A percentile compares a stretch with the other conserved stretches of the same genome.
Conservation (phyloP, 2,113 vertebrate genomes). For the Chionodraco myersi region DNA sequence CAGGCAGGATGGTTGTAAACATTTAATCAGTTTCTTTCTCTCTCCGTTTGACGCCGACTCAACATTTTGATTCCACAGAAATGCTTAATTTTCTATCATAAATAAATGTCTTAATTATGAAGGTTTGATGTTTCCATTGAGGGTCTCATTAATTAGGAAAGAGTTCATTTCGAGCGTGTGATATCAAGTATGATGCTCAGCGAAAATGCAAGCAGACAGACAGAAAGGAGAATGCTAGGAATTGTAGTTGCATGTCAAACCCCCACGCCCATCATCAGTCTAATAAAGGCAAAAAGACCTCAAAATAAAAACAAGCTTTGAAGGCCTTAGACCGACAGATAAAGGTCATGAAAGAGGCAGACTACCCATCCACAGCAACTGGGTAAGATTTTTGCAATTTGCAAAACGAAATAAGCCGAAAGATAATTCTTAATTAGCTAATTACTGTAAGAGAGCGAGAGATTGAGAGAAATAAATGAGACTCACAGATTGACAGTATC, state of each 20-base stretch:
- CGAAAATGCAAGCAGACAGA: neutral
- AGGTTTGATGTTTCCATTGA: constrained; percentile 20
- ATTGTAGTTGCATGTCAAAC: neutral
- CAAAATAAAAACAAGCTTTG: neutral
- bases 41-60: constrained; percentile 3
- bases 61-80: constrained; percentile 3
- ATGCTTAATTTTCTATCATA: neutral
- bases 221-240: neutral
- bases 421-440: constrained; percentile 43
- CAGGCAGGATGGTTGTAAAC: constrained; percentile 27
- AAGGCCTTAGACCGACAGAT: neutral
- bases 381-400: neutral
- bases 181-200: neutral
- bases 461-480: constrained; percentile 10
- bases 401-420: neutral
- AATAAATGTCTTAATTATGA: constrained; percentile 19
- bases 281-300: neutral
- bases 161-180: neutral
- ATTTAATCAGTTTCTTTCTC: constrained; percentile 44
- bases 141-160: neutral
- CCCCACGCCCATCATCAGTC: too few relatives aligned
- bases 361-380: too few relatives aligned
- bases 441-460: constrained; percentile 36
- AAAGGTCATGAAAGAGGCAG: neutral
- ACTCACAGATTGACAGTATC: constrained; percentile 49